Conservation (phyloP, 1,140 invertebrate species). For the Thrips palmi region DNA sequence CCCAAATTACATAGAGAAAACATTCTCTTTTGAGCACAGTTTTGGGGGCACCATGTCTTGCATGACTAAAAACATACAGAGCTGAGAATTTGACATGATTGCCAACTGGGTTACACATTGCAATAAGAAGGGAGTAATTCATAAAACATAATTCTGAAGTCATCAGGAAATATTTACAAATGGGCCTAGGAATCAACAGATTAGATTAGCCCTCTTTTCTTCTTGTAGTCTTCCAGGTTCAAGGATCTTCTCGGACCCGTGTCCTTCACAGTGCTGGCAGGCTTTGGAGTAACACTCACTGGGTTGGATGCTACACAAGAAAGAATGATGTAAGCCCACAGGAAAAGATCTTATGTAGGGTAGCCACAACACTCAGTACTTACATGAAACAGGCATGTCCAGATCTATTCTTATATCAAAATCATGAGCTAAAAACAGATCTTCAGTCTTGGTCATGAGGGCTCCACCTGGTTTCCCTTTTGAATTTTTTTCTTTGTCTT, state of each 20-base stretch:
- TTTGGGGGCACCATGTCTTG: no score
- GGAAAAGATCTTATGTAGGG: conserved; percentile 2
- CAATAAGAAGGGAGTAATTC: no score
- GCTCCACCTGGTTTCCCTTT: conserved; percentile 7
- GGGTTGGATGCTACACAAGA: conserved; percentile 40
- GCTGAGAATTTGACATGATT: no score
- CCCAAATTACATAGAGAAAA: no score
- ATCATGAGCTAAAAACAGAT: conserved; percentile 83
- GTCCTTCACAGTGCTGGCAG: conserved; percentile 49
- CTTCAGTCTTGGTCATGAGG: conserved; percentile 29
- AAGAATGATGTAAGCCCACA: conserved; percentile 12
- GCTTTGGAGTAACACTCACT: conserved; percentile 54
- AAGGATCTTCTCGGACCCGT: conserved; percentile 69
- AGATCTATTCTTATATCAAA: conserved; percentile 93
- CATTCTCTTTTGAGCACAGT: no score
- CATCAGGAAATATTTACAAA: no score
- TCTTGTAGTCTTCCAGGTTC: conserved; percentile 95
- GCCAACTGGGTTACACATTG: no score
- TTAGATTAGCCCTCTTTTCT: conserved; percentile 68
- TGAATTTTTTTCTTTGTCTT: conserved; percentile 20
- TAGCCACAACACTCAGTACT: conserved; percentile 20
- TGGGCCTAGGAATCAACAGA: no score
- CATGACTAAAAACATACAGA: no score
- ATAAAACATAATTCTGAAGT: no score
- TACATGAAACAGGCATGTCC: conserved; percentile 64